Evolutionary conservation across 2,797 vertebrate genomes (phyloP).

Genomic region (Fistularia tabacaria): DNA sequence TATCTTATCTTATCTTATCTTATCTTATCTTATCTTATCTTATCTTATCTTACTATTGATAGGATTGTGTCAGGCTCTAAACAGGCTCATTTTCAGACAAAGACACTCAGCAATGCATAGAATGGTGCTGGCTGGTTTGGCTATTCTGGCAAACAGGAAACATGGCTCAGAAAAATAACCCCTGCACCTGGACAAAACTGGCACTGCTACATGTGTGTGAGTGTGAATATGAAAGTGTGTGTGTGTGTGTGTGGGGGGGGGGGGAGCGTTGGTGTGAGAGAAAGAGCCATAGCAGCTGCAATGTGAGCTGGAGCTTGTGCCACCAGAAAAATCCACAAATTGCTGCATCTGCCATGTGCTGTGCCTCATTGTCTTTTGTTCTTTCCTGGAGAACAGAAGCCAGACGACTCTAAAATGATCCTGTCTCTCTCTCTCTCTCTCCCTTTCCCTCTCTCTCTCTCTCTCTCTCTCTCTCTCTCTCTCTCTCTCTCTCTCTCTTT

Average conservation of each 20-base stretch:
- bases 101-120: too few relatives aligned
- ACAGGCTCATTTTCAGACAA: too few relatives aligned
- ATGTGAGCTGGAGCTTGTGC: conserved; percentile 55
- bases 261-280: conserved; percentile 9
- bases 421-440: conserved; percentile 30
- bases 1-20: too few relatives aligned
- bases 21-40: too few relatives aligned
- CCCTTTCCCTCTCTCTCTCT: not conserved
- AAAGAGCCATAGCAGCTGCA: conserved; percentile 47
- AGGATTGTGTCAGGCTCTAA: too few relatives aligned
- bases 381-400: conserved; percentile 68
- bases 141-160: too few relatives aligned
- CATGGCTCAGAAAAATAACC: too few relatives aligned
- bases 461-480: not conserved
- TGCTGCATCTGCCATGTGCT: conserved; percentile 64
- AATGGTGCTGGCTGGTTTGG: too few relatives aligned
- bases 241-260: not conserved
- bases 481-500: not conserved
- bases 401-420: conserved; percentile 77
- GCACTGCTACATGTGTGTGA: conserved; percentile 2
- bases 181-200: too few relatives aligned
- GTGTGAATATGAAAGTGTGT: conserved; percentile 38
- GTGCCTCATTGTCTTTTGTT: conserved; percentile 74
- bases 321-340: conserved; percentile 70
- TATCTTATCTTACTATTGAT: too few relatives aligned